These are phyloP conservation scores for Fopius arisanus DNA, from an alignment of 1,140 invertebrate species.

Conservation along the genomic window DNA sequence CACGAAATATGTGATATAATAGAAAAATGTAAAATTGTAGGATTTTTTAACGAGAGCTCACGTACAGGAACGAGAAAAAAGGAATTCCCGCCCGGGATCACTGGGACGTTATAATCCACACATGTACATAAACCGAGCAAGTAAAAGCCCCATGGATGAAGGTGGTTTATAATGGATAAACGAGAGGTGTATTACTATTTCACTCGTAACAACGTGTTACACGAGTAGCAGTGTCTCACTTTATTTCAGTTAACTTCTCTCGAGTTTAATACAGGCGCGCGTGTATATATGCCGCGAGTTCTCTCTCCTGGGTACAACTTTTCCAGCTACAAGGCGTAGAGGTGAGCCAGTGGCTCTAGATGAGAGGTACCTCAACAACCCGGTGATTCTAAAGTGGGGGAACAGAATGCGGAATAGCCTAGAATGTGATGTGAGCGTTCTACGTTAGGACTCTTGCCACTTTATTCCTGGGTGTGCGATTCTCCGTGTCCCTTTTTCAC, in stretches of 20 bases:
- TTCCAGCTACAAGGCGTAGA: slow-evolving; percentile 55
- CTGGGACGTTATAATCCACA: neutral
- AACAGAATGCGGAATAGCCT: slow-evolving; percentile 68
- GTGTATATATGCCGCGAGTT: slow-evolving; percentile 38
- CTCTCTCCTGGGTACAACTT: slow-evolving; percentile 54
- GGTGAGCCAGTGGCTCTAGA: slow-evolving; percentile 48
- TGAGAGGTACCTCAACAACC: slow-evolving; percentile 20
- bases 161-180: neutral
- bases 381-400: slow-evolving; percentile 50
- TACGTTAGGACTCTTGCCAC: slow-evolving; percentile 12
- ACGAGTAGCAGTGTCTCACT: slow-evolving; percentile 16
- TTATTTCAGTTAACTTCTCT: slow-evolving; percentile 12
- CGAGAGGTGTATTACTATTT: neutral
- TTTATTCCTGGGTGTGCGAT: neutral
- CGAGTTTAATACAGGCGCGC: neutral
- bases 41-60: neutral
- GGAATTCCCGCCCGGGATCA: neutral
- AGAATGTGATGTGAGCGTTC: slow-evolving; percentile 64
- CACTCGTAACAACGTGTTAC: slow-evolving; percentile 8
- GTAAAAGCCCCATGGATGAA: neutral
- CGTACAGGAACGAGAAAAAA: neutral
- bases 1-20: too few species aligned
- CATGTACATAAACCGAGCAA: neutral
- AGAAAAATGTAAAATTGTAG: too few species aligned
- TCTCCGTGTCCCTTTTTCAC: slow-evolving; percentile 16